Conservation (phyloP, 1,140 invertebrate species). For the Panulirus ornatus region DNA sequence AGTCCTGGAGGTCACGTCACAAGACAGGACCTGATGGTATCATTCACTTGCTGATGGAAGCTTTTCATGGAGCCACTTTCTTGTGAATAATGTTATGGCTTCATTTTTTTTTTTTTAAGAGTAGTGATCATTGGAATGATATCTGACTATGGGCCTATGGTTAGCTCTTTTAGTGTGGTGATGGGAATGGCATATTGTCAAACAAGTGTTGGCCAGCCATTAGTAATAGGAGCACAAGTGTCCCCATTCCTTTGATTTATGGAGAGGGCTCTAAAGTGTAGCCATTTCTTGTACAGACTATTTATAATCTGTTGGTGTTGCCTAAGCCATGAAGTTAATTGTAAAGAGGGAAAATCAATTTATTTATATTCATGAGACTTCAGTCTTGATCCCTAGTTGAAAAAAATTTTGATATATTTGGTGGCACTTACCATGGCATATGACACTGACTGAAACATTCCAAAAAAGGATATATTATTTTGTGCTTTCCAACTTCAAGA, state of each 20-base stretch:
- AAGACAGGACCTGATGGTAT: too few species aligned
- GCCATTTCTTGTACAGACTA: constrained; percentile 45
- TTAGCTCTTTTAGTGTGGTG: background rate
- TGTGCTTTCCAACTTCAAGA: constrained; percentile 48
- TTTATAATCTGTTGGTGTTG: constrained; percentile 43
- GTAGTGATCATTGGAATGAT: too few species aligned
- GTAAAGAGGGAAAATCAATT: background rate
- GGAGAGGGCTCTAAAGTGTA: background rate
- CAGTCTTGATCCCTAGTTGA: background rate
- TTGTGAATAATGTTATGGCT: too few species aligned
- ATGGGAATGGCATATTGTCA: background rate
- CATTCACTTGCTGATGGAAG: too few species aligned
- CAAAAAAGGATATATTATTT: constrained; percentile 19
- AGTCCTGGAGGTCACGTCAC: too few species aligned
- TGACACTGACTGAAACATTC: constrained; percentile 43
- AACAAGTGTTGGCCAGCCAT: background rate
- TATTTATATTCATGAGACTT: background rate
- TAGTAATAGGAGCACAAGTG: constrained; percentile 42
- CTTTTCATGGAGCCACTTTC: too few species aligned
- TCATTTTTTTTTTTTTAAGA: too few species aligned
- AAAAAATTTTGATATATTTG: constrained; percentile 2
- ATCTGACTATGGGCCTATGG: too few species aligned
- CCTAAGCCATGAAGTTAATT: background rate
- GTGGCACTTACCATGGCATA: background rate
- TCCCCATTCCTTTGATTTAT: background rate